Percentiles rank a stretch among this genome's conserved stretches.
phyloP scores from a whole-genome alignment of 1,140 invertebrate species.

The Rhopalosiphum maidis region DNA sequence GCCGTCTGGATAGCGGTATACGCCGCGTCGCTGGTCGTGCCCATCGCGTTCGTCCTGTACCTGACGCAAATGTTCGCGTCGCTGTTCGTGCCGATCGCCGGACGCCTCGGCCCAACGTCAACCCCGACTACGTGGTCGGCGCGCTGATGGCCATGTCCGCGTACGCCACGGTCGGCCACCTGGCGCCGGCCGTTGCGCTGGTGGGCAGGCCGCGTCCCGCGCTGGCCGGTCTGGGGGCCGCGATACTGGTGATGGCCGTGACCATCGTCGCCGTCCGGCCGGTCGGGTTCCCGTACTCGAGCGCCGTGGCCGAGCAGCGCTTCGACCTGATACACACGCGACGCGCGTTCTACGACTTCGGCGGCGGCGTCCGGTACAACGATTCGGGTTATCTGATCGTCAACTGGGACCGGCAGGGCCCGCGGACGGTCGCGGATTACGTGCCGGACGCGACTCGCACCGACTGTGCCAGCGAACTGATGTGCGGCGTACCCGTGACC shows the following conservation, averaged over 20 bases:
- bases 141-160: not conserved
- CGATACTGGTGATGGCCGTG: not conserved
- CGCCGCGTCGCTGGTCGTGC: not conserved
- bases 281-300: slow-evolving; percentile 32
- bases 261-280: not conserved
- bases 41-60: slow-evolving; percentile 4
- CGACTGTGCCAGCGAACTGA: not conserved
- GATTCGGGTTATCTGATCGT: not conserved
- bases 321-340: not conserved
- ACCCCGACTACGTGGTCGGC: slow-evolving; percentile 21
- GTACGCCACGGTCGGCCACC: slow-evolving; percentile 22
- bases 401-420: slow-evolving; percentile 28
- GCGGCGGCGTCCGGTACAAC: not conserved
- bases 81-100: slow-evolving; percentile 1
- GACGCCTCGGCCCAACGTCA: not conserved
- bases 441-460: not conserved
- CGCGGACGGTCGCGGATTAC: not conserved
- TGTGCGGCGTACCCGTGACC: not conserved
- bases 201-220: not conserved
- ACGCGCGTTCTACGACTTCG: not conserved
- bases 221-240: not conserved
- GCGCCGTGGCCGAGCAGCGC: not conserved
- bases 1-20: slow-evolving; percentile 9
- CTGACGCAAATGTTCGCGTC: slow-evolving; percentile 36
- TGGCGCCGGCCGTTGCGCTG: not conserved